phyloP scores from a whole-genome alignment of 2,888 invertebrate genomes.

The Campaea margaritaria region DNA sequence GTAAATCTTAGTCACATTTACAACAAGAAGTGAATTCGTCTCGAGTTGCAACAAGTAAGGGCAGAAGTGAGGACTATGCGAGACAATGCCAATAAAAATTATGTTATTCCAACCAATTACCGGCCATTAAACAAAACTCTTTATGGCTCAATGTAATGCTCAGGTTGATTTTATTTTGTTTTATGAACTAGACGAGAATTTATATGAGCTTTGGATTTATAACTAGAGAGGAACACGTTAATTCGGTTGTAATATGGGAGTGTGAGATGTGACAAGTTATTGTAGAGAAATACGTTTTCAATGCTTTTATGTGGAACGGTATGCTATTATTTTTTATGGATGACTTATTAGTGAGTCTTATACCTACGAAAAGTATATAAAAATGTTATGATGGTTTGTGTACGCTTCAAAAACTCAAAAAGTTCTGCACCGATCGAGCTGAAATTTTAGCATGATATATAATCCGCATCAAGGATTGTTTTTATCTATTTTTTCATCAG shows the following conservation, averaged over 20 bases:
- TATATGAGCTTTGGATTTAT: slow-evolving; percentile 37
- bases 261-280: too few species aligned
- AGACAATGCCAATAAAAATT: slow-evolving; percentile 79
- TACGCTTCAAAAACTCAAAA: too few species aligned
- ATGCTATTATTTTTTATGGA: too few species aligned
- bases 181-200: slow-evolving; percentile 46
- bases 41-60: slow-evolving; percentile 56
- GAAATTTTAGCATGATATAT: too few species aligned
- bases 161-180: slow-evolving; percentile 54
- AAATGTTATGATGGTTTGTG: too few species aligned
- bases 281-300: neutral
- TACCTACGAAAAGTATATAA: too few species aligned
- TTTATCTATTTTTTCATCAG: too few species aligned
- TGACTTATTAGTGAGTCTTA: too few species aligned
- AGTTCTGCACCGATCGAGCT: too few species aligned
- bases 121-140: slow-evolving; percentile 73
- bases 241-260: slow-evolving; percentile 13
- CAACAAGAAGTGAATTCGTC: slow-evolving; percentile 4
- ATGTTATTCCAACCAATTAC: slow-evolving; percentile 79
- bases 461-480: too few species aligned
- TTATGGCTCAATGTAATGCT: slow-evolving; percentile 70
- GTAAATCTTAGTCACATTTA: too few species aligned
- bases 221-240: slow-evolving; percentile 28
- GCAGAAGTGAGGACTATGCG: slow-evolving; percentile 52
- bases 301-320: too few species aligned